A percentile compares a stretch with the other conserved stretches of the same genome.
Evolutionary conservation across 1,140 invertebrate species (phyloP).

Genomic region (Phthorimaea operculella): DNA sequence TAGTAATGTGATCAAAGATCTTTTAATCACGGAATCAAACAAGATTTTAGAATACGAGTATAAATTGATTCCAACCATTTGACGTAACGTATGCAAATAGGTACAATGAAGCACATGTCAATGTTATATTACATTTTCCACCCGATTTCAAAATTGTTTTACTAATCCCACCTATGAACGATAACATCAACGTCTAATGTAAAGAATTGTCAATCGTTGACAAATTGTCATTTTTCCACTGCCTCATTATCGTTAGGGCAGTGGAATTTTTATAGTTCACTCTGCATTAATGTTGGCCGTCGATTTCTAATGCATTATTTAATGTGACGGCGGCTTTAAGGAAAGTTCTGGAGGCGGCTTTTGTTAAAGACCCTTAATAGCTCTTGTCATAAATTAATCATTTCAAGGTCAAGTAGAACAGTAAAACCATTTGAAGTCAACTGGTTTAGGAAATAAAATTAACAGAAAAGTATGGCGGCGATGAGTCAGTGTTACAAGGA

Average conservation of each 20-base stretch:
- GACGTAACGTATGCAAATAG: too few relatives aligned
- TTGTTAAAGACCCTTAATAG: too few relatives aligned
- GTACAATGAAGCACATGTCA: too few relatives aligned
- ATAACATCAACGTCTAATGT: too few relatives aligned
- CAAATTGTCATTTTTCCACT: slow-evolving; percentile 23
- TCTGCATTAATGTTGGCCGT: neutral
- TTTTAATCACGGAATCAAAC: too few relatives aligned
- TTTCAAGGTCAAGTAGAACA: neutral
- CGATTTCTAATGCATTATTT: slow-evolving; percentile 4
- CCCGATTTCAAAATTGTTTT: too few relatives aligned
- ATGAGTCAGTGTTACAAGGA: neutral
- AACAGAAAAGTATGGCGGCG: neutral
- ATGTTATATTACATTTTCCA: too few relatives aligned
- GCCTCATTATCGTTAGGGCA: slow-evolving; percentile 10
- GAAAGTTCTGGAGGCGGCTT: neutral
- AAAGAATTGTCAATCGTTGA: neutral
- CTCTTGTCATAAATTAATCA: neutral
- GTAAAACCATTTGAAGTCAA: neutral
- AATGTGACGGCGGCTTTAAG: neutral
- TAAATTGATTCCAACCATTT: too few relatives aligned
- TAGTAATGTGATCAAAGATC: too few relatives aligned
- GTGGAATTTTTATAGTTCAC: slow-evolving; percentile 19
- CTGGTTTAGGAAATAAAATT: neutral
- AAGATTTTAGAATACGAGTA: too few relatives aligned
- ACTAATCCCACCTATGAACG: too few relatives aligned